Evolutionary conservation across 2,888 invertebrate genomes (phyloP).

Genomic region (Dynastes tityus): DNA sequence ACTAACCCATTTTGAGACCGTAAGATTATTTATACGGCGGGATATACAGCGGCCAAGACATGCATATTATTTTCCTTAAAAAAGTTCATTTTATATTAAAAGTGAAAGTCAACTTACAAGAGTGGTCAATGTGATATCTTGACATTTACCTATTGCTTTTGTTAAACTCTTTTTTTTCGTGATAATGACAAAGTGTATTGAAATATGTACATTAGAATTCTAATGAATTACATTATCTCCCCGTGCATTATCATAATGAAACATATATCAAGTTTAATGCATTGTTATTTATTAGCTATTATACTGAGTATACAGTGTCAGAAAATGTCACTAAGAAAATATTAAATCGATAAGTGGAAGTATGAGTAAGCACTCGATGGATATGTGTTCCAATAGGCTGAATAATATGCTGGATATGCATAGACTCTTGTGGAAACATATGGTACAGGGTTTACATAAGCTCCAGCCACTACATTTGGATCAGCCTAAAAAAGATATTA

Average conservation of each 20-base stretch:
- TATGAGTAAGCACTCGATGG: slow-evolving; percentile 16
- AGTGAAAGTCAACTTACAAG: slow-evolving; percentile 24
- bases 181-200: neutral
- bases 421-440: slow-evolving; percentile 28
- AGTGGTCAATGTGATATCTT: slow-evolving; percentile 34
- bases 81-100: slow-evolving; percentile 18
- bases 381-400: slow-evolving; percentile 21
- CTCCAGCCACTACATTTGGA: slow-evolving; percentile 16
- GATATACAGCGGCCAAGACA: neutral
- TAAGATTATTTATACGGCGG: neutral
- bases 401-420: slow-evolving; percentile 20
- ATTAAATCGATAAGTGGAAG: slow-evolving; percentile 3
- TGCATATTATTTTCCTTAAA: slow-evolving; percentile 16
- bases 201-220: neutral
- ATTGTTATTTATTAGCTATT: slow-evolving; percentile 17
- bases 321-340: neutral
- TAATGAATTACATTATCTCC: neutral
- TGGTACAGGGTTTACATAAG: slow-evolving; percentile 22
- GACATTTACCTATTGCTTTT: slow-evolving; percentile 12
- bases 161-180: neutral
- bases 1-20: neutral
- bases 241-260: neutral
- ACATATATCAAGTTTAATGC: neutral
- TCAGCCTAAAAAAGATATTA: slow-evolving; percentile 4
- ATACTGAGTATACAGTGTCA: neutral